A percentile compares a stretch with the other conserved stretches of the same genome.
phyloP scores from a whole-genome alignment of 2,888 invertebrate genomes.

The Nudaria mundana region DNA sequence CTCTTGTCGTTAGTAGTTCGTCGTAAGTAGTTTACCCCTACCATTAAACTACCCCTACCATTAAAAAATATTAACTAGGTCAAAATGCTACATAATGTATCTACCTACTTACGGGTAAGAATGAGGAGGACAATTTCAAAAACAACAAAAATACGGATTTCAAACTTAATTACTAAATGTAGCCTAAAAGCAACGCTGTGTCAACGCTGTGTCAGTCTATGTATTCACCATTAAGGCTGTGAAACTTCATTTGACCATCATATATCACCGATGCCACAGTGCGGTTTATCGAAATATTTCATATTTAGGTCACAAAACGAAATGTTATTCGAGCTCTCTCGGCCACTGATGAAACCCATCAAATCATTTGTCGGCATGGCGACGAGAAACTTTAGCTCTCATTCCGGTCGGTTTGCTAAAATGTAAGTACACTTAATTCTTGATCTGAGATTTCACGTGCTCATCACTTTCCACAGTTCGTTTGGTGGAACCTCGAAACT shows the following conservation, averaged over 20 bases:
- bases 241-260: slow-evolving; percentile 47
- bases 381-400: slow-evolving; percentile 68
- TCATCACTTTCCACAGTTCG: slow-evolving; percentile 65
- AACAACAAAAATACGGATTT: no score
- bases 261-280: slow-evolving; percentile 28
- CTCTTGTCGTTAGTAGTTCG: no score
- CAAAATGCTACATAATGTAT: no score
- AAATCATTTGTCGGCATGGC: slow-evolving; percentile 72
- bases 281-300: slow-evolving; percentile 45
- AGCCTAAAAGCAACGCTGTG: no score
- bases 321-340: slow-evolving; percentile 60
- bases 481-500: slow-evolving; percentile 46
- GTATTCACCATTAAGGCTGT: slow-evolving; percentile 48
- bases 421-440: slow-evolving; percentile 71
- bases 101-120: no score
- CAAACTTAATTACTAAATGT: no score
- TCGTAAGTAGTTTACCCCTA: no score
- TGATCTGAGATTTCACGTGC: slow-evolving; percentile 71
- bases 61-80: no score
- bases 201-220: no score
- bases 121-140: no score
- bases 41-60: no score
- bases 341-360: slow-evolving; percentile 65
- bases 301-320: slow-evolving; percentile 45
- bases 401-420: slow-evolving; percentile 72